Evolutionary conservation across 2,113 vertebrate genomes (phyloP), one percentile per base, ranked within the genome.

Genomic region (Otocyon megalotis): DNA sequence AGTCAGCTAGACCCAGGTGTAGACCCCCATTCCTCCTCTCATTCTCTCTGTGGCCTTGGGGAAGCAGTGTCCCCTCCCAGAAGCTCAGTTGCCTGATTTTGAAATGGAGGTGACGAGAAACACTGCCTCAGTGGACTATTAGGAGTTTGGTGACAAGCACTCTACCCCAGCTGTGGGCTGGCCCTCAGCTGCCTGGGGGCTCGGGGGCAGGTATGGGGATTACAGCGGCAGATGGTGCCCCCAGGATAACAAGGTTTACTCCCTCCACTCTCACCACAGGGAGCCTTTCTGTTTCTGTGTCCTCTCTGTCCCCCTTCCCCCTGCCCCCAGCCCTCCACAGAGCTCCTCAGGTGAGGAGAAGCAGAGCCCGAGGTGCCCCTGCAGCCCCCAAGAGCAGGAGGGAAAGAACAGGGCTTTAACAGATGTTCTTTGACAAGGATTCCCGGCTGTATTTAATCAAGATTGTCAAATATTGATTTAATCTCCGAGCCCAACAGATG

Each of bases 381-480:
- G 0, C 9, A 35, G 16, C n/a, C 60, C 80, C 62, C 56, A 24
- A n/a, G 90, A 91, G 43, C 79, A 95, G 62, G 62, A 80, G 65
- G 80, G 56, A 65, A 94, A 83, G 79, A 89, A 72, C 53, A 74
- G 95, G n/a, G 30, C 91, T 87, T 87, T 81, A 88, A 88, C 97
- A 98, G 96, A 97, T 98, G 97, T 95, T 97, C 37, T 32, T 80
- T 97, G 90, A 43, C 93, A 92, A 97, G 96, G 95, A 87, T 97
- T 96, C 94, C 82, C 77, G 96, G 74, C 97, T 97, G n/a, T 79
- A 22, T 97, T 98, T 98, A 98, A 98, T 98, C 97, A 98, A 95
- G 96, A 94, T 92, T 95, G 97, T 94, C 95, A 96, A 97, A 97
- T 98, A 92, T 97, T 96, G 98, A 97, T 98, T 98, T 95, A 95